A percentile compares a stretch with the other conserved stretches of the same genome.
These are phyloP conservation scores for Monochamus alternatus DNA, from an alignment of 2,888 invertebrate genomes.

Conservation along the genomic window DNA sequence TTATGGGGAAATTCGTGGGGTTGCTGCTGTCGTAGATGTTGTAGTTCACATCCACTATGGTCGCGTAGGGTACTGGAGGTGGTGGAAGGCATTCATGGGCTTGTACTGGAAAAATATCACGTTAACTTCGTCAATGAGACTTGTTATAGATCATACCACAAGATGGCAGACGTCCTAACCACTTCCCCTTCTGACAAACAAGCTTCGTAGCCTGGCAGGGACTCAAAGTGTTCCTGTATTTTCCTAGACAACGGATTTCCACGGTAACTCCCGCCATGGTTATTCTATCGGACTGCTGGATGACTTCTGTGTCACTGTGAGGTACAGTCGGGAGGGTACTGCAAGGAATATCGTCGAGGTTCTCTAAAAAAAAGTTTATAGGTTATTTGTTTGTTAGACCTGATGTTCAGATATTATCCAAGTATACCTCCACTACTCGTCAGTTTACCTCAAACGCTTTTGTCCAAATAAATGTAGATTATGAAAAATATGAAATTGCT, in stretches of 20 bases:
- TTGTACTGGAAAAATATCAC: conserved; percentile 59
- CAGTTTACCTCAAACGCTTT: too few species aligned
- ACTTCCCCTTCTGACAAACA: conserved; percentile 66
- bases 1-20: conserved; percentile 63
- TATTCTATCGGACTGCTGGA: conserved; percentile 28
- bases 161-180: conserved; percentile 67
- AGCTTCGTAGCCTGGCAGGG: conserved; percentile 65
- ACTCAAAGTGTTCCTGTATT: conserved; percentile 64
- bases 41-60: conserved; percentile 60
- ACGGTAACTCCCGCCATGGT: conserved; percentile 63
- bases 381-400: too few species aligned
- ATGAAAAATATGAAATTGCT: too few species aligned
- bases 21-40: conserved; percentile 51
- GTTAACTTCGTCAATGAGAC: too few species aligned
- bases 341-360: conserved; percentile 49
- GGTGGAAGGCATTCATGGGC: conserved; percentile 66
- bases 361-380: conserved; percentile 37
- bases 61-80: conserved; percentile 64
- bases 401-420: too few species aligned
- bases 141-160: conserved; percentile 64
- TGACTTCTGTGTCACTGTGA: conserved; percentile 39
- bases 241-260: conserved; percentile 64
- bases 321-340: conserved; percentile 46
- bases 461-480: too few species aligned
- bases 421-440: too few species aligned